Evolutionary conservation across 1,140 invertebrate genomes (phyloP).

Genomic region (Argopecten irradians): DNA sequence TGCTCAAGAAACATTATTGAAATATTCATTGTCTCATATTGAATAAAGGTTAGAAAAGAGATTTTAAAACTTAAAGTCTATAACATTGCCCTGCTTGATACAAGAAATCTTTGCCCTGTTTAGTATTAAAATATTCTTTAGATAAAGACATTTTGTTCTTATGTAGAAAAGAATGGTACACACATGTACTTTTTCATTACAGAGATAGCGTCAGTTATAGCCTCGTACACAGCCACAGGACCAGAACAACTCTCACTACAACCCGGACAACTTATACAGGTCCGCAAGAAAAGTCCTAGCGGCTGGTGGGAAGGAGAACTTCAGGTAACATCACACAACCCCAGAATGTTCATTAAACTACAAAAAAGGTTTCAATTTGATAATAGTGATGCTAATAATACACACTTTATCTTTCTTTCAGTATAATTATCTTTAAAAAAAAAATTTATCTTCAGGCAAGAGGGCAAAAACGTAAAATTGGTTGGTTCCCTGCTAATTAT

Average conservation of each 20-base stretch:
- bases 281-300: constrained; percentile 95
- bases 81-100: too few species aligned
- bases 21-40: too few species aligned
- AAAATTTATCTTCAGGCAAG: constrained; percentile 82
- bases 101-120: too few species aligned
- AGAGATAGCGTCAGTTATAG: constrained; percentile 93
- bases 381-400: too few species aligned
- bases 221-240: constrained; percentile 91
- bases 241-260: constrained; percentile 92
- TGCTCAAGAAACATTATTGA: too few species aligned
- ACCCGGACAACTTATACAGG: constrained; percentile 96
- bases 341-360: background rate
- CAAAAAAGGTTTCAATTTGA: background rate
- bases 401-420: too few species aligned
- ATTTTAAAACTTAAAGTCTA: constrained; percentile 20
- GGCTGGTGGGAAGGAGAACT: constrained; percentile 99
- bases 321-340: constrained; percentile 80
- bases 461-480: constrained; percentile 95
- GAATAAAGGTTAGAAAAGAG: too few species aligned
- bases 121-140: too few species aligned
- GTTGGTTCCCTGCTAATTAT: constrained; percentile 98
- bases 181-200: constrained; percentile 72
- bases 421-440: too few species aligned
- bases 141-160: too few species aligned
- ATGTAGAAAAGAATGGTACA: too few species aligned